A percentile compares a stretch with the other conserved stretches of the same genome.
phyloP scores from a whole-genome alignment of 2,888 invertebrate genomes.

The Cheilosia grossa region DNA sequence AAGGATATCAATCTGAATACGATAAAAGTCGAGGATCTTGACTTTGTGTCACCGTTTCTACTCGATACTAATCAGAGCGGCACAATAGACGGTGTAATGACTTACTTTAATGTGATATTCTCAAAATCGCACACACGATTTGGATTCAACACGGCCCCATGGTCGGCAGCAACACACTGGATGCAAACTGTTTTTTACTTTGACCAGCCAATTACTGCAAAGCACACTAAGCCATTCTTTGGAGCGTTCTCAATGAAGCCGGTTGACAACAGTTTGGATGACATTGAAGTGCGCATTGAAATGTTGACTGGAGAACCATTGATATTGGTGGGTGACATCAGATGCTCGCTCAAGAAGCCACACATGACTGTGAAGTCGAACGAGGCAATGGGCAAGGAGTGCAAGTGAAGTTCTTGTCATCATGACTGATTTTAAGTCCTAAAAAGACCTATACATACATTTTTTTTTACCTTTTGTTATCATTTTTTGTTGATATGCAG shows the following conservation, averaged over 20 bases:
- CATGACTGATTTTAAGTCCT: no score
- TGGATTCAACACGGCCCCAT: slow-evolving; percentile 98
- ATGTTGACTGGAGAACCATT: slow-evolving; percentile 68
- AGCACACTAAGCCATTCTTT: slow-evolving; percentile 93
- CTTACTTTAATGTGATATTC: slow-evolving; percentile 99
- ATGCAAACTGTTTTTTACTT: slow-evolving; percentile 97
- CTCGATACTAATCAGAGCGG: slow-evolving; percentile 92
- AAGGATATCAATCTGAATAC: slow-evolving; percentile 98
- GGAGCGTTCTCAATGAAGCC: slow-evolving; percentile 91
- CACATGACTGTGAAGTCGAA: neutral
- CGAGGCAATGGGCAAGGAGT: neutral
- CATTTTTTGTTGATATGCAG: slow-evolving; percentile 24
- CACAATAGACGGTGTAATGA: slow-evolving; percentile 96
- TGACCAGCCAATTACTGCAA: slow-evolving; percentile 95
- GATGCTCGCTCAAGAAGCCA: slow-evolving; percentile 42
- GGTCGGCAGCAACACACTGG: slow-evolving; percentile 98
- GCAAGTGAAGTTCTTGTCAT: neutral
- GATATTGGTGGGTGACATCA: slow-evolving; percentile 56
- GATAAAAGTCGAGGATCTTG: slow-evolving; percentile 93
- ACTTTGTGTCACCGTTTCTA: slow-evolving; percentile 92
- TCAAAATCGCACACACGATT: slow-evolving; percentile 98
- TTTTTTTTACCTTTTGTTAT: neutral
- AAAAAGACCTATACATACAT: neutral
- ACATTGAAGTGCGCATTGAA: slow-evolving; percentile 74
- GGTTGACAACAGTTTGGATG: slow-evolving; percentile 55